Base-by-base conservation (phyloP, 2,888 invertebrate genomes). In the Lamellibrachia columna region DNA sequence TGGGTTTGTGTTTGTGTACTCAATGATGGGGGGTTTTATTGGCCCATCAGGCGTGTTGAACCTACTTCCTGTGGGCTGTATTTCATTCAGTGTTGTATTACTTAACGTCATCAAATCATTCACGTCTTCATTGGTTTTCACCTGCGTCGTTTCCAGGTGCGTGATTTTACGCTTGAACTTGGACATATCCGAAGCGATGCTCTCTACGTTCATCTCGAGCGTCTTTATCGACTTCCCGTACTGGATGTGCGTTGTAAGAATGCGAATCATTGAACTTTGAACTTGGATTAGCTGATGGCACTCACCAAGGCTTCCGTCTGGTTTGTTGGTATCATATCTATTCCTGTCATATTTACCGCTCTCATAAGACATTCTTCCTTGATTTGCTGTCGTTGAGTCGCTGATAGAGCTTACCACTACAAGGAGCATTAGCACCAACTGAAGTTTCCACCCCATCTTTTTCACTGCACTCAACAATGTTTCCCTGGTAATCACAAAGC, bases 161-260 rank as follows among this genome's bases (percentile, higher is more conserved):
- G 22, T 75, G 11, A 75, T 75, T 75, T 75, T n/a, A n/a, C 75
- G 75, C 22, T 75, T 75, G 75, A 75, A 75, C 75, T 75, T 75
- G 15, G 7, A 75, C 75, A 75, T 75, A 22, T 75, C 75, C 22
- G 75, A 75, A 75, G n/a, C 2, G 75, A 75, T 75, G 22, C 75
- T 75, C n/a, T 92, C 90, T 28, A 93, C 91, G 40, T 91, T 28
- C n/a, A 60, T 55, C 60, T 94, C 93, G 15, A 94, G 91, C 52
- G 40, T 90, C 93, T 93, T 93, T n/a, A 94, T 94, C 22, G 93
- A 93, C 53, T 92, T 92, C 75, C 93, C 94, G 93, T 93, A 94
- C 53, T 94, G 93, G 75, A 93, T 93, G 75, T 94, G 93, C 2
- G 92, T 92, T 9, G 91, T 92, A 58, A 94, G 91, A 40, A 94